Conservation (phyloP, 2,888 invertebrate genomes). For the Mechanitis mazaeus region DNA sequence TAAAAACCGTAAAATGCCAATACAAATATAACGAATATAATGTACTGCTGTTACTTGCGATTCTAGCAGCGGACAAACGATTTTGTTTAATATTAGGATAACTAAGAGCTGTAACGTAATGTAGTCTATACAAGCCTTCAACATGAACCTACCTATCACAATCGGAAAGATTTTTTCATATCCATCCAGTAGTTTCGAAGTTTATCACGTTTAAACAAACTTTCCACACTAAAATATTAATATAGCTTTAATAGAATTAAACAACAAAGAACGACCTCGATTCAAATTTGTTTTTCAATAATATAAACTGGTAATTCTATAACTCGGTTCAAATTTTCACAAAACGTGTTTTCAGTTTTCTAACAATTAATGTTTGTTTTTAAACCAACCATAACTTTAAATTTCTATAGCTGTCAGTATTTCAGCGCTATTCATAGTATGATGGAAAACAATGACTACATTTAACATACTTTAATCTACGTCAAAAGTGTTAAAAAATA, state of each 20-base stretch:
- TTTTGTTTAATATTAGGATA: too few relatives aligned
- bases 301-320: constrained; percentile 22
- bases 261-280: constrained; percentile 17
- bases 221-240: too few relatives aligned
- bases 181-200: too few relatives aligned
- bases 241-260: background rate
- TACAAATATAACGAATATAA: background rate
- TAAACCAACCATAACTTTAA: background rate
- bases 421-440: constrained; percentile 1
- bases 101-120: too few relatives aligned
- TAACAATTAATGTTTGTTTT: constrained; percentile 5
- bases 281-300: constrained; percentile 22
- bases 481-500: background rate
- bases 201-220: too few relatives aligned
- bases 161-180: too few relatives aligned
- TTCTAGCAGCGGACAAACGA: too few relatives aligned
- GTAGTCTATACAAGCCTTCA: too few relatives aligned
- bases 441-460: background rate
- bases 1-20: background rate
- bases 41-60: too few relatives aligned
- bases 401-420: background rate
- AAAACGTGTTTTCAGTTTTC: constrained; percentile 12
- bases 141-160: too few relatives aligned
- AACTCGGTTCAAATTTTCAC: background rate
- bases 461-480: background rate